These are phyloP conservation scores for Crotalus horridus DNA, from an alignment of 2,113 vertebrate genomes.

Conservation along the genomic window DNA sequence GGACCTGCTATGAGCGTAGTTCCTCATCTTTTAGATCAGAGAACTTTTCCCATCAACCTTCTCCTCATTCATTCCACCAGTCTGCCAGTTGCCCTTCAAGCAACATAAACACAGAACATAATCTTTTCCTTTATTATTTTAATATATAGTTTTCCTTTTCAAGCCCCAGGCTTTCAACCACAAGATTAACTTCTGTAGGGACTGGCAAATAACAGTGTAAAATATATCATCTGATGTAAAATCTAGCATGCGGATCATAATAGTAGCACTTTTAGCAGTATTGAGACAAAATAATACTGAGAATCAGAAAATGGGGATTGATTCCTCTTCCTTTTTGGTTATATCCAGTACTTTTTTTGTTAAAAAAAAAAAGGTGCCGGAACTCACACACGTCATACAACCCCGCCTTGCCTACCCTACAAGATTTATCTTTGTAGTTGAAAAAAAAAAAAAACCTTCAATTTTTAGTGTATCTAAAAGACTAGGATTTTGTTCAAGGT, in stretches of 20 bases:
- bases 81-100: background rate
- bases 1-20: background rate
- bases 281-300: background rate
- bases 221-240: background rate
- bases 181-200: background rate
- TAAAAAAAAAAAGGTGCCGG: no score
- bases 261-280: background rate
- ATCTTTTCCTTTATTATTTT: background rate
- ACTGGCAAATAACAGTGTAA: background rate
- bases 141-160: background rate
- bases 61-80: background rate
- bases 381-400: no score
- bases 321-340: background rate
- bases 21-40: background rate
- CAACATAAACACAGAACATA: background rate
- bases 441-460: no score
- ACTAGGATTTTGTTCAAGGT: no score
- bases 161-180: background rate
- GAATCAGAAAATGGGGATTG: background rate
- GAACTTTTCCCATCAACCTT: background rate
- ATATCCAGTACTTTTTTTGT: background rate
- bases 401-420: no score
- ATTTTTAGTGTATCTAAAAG: no score
- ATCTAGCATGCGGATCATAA: background rate
- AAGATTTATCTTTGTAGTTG: no score